A percentile compares a stretch with the other conserved stretches of the same genome.
These are phyloP conservation scores for Cosmia pyralina DNA, from an alignment of 2,888 invertebrate species.

Conservation along the genomic window DNA sequence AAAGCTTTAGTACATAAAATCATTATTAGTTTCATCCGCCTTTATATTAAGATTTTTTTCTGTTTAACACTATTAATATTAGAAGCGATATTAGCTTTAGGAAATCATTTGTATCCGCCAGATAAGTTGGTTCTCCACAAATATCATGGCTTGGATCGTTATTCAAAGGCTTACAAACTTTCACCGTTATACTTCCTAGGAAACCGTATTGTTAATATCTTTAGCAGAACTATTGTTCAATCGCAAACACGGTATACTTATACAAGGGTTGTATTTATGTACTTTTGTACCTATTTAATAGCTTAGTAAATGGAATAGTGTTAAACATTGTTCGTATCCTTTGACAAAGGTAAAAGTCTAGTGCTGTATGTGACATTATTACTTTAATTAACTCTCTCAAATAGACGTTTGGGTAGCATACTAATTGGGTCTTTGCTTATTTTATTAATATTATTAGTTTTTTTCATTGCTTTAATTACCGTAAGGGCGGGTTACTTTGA, in stretches of 20 bases:
- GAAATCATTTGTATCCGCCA: constrained; percentile 30
- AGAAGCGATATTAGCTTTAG: constrained; percentile 3
- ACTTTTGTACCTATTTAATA: constrained; percentile 11
- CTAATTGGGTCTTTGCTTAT: constrained; percentile 4
- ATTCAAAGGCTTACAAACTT: constrained; percentile 51
- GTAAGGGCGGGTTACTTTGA: no score
- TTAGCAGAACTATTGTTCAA: constrained; percentile 42
- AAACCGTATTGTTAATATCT: constrained; percentile 42
- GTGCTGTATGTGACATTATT: constrained; percentile 15
- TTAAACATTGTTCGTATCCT: constrained; percentile 19
- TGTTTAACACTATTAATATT: neutral
- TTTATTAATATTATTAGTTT: neutral
- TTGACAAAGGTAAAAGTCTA: constrained; percentile 30
- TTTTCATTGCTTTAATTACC: constrained; percentile 8
- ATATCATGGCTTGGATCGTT: constrained; percentile 49
- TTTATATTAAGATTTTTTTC: constrained; percentile 21
- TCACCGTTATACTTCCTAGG: constrained; percentile 54
- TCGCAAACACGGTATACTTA: constrained; percentile 6
- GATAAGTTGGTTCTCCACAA: constrained; percentile 16
- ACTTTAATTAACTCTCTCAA: constrained; percentile 28
- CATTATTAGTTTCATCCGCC: constrained; percentile 30
- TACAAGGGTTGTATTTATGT: neutral
- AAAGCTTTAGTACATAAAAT: neutral
- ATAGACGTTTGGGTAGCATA: constrained; percentile 13
- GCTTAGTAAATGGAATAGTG: constrained; percentile 17